Conservation (phyloP, 2,888 invertebrate species). For the Caenorhabditis zanzibari region DNA sequence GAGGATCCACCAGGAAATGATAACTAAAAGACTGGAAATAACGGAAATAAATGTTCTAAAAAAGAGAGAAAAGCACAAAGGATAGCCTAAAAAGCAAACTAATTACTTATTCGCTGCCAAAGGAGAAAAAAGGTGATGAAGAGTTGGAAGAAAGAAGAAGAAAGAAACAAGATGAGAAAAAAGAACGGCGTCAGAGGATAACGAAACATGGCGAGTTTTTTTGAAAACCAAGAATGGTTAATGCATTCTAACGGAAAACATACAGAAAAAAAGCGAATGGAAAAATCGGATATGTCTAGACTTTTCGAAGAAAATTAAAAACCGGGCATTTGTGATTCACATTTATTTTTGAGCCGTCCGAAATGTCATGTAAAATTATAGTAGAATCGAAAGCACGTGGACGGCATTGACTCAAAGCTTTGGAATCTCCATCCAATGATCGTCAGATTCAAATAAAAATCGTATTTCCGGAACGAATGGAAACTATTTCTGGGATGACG, state of each 20-base stretch:
- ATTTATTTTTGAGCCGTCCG: neutral
- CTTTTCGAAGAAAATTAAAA: neutral
- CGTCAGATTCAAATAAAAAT: neutral
- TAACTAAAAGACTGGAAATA: neutral
- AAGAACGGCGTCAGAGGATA: constrained; percentile 38
- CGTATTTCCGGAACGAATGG: constrained; percentile 25
- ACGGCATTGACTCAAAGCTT: neutral
- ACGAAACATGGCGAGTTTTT: constrained; percentile 25
- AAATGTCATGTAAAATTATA: constrained; percentile 16
- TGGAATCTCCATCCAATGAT: neutral
- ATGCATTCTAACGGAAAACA: constrained; percentile 26
- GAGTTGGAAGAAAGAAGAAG: constrained; percentile 23
- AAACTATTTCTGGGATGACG: constrained; percentile 11
- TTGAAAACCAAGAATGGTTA: constrained; percentile 13
- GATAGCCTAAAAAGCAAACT: constrained; percentile 46
- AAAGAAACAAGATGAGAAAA: constrained; percentile 34
- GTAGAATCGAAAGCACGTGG: neutral
- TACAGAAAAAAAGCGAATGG: neutral
- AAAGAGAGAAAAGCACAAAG: constrained; percentile 9
- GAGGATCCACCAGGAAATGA: neutral
- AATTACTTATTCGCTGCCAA: constrained; percentile 49
- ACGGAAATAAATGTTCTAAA: neutral
- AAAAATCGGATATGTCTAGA: neutral
- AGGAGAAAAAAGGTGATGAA: constrained; percentile 32
- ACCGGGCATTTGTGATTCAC: constrained; percentile 5